A percentile compares a stretch with the other conserved stretches of the same genome.
phyloP scores from a whole-genome alignment of 2,888 invertebrate genomes.

The Linyphia triangularis region DNA sequence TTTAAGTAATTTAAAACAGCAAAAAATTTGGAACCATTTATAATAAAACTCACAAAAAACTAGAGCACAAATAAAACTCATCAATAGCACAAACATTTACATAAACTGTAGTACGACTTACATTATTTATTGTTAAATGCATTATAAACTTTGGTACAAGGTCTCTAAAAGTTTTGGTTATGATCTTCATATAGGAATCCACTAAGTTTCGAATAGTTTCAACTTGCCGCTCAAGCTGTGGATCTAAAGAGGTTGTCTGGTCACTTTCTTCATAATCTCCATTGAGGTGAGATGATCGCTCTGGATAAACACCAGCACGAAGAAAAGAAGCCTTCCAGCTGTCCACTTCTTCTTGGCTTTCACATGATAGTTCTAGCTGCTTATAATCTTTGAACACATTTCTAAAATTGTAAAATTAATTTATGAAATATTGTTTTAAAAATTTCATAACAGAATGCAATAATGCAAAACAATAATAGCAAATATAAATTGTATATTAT shows the following conservation, averaged over 20 bases:
- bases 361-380: slow-evolving; percentile 98
- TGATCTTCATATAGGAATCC: slow-evolving; percentile 99
- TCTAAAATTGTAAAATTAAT: too few species aligned
- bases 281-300: slow-evolving; percentile 86
- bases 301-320: slow-evolving; percentile 99
- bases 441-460: not conserved
- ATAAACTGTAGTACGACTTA: slow-evolving; percentile 77
- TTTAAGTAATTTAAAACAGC: too few species aligned
- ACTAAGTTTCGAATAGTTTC: slow-evolving; percentile 99
- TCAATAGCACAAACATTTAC: not conserved
- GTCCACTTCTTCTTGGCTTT: slow-evolving; percentile 84
- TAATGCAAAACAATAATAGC: not conserved
- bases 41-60: too few species aligned
- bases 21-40: too few species aligned
- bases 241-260: slow-evolving; percentile 81
- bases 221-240: slow-evolving; percentile 97
- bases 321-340: slow-evolving; percentile 91
- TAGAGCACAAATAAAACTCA: too few species aligned
- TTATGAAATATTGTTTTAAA: slow-evolving; percentile 16
- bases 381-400: slow-evolving; percentile 93
- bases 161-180: slow-evolving; percentile 98
- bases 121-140: slow-evolving; percentile 97
- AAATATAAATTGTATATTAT: not conserved
- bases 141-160: slow-evolving; percentile 99
- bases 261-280: slow-evolving; percentile 85